A percentile compares a stretch with the other conserved stretches of the same genome.
These are phyloP conservation scores for Schizothorax lantsangensis DNA, from an alignment of 2,797 vertebrate genomes.

Conservation along the genomic window DNA sequence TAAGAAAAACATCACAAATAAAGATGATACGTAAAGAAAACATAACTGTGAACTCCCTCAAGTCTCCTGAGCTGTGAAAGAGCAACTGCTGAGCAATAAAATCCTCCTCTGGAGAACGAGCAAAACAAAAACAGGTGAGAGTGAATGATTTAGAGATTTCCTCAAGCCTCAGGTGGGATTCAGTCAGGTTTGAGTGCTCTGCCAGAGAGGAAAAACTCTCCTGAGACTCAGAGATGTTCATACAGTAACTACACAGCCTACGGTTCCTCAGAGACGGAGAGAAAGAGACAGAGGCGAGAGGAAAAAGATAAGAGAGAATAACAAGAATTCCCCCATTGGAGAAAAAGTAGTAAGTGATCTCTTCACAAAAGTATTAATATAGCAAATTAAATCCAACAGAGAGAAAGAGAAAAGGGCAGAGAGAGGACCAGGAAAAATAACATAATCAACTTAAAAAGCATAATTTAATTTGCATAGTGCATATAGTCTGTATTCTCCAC, in stretches of 20 bases:
- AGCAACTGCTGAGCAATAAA: constrained; percentile 18
- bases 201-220: constrained; percentile 9
- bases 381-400: not conserved
- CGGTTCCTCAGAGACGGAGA: not conserved
- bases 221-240: constrained; percentile 22
- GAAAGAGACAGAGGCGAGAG: constrained; percentile 9
- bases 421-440: not conserved
- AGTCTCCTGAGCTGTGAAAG: not conserved
- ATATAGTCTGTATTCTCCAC: not conserved
- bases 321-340: not conserved
- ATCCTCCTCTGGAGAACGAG: not conserved
- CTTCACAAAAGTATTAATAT: constrained; percentile 19
- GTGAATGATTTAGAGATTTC: constrained; percentile 28
- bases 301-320: not conserved
- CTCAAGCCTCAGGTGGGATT: constrained; percentile 5
- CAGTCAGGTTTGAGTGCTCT: constrained; percentile 16
- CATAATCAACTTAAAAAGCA: not conserved
- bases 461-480: not conserved
- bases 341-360: constrained; percentile 21
- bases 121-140: constrained; percentile 34
- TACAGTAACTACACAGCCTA: not conserved
- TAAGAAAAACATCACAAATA: not conserved
- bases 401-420: not conserved
- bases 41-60: not conserved
- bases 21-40: not conserved